Conservation (phyloP, 2,888 invertebrate species). For the Heliconius erato region DNA sequence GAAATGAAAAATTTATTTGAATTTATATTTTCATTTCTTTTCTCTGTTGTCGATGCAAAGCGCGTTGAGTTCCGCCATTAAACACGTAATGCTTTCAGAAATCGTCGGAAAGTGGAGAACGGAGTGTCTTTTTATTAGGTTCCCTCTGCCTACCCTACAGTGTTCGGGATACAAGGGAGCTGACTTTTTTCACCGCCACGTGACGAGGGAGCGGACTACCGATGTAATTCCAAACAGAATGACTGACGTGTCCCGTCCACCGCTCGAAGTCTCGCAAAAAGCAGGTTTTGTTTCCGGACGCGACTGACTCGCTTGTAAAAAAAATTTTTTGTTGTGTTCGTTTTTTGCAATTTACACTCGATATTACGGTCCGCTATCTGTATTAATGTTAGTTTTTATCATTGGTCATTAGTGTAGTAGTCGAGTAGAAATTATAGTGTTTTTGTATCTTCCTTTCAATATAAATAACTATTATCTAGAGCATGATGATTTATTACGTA, state of each 20-base stretch:
- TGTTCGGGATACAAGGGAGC: no score
- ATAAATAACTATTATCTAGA: not conserved
- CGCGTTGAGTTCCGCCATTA: no score
- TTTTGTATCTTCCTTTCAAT: not conserved
- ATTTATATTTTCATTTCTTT: no score
- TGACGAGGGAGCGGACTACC: not conserved
- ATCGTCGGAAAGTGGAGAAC: no score
- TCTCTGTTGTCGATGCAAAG: no score
- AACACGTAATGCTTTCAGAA: no score
- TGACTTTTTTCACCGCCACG: no score
- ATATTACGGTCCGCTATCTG: conserved; percentile 13
- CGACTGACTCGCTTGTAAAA: not conserved
- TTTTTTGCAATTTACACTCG: conserved; percentile 26
- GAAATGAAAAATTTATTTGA: no score
- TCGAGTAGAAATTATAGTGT: not conserved
- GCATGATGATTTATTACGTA: not conserved
- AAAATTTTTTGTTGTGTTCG: not conserved
- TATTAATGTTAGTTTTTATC: conserved; percentile 15
- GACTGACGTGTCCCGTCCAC: conserved; percentile 4
- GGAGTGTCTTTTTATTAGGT: no score
- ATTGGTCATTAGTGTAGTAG: not conserved
- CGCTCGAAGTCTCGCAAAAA: conserved; percentile 5
- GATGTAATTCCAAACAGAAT: not conserved
- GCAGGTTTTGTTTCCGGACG: conserved; percentile 23
- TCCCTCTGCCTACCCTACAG: no score